Evolutionary conservation across 2,113 vertebrate species (phyloP), one percentile per base, ranked within the genome.

Genomic region (Cyprichromis sp.): DNA sequence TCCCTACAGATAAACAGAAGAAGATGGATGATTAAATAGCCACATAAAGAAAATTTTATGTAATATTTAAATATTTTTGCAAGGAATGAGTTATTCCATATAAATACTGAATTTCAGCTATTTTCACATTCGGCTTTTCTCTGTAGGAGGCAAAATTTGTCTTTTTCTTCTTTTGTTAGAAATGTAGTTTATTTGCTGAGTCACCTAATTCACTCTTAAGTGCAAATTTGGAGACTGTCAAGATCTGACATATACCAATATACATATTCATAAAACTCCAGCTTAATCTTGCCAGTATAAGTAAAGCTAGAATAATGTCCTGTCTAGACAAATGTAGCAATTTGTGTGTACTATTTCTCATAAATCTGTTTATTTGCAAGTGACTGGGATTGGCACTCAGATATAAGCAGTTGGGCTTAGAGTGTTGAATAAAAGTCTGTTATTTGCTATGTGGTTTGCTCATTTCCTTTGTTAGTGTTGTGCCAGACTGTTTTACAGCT

Each of bases 381-480:
- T 92, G 90, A 89, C 85, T 87, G 80, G 81, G 82, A 66, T 91
- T 95, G 92, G 93, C 92, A 94, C 89, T 86, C 84, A 89, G 73
- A 94, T 93, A 82, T 91, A 88, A 93, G 92, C 83, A 78, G 42
- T 84, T 81, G 73, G 89, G 83, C 86, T 89, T 57, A 52, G 85
- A 85, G 88, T 94, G 94, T 90, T 91, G 93, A 95, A 94, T 92
- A 88, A 93, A 95, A 93, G 85, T 68, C 91, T 95, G 88, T 92
- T 94, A 95, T 95, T 95, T 95, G 91, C 95, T 89, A 88, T 95
- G 95, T 91, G 94, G 94, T 96, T 96, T 96, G 89, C 92, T 96
- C 96, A 96, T 96, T 96, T 96, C 96, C 95, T 95, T 96, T 95
- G 92, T 96, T 94, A 92, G 93, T 94, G 89, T 91, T 92, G 89